Evolutionary conservation across 2,888 invertebrate genomes (phyloP), one percentile per base, ranked within the genome.

Genomic region (Nymphalis c-album): DNA sequence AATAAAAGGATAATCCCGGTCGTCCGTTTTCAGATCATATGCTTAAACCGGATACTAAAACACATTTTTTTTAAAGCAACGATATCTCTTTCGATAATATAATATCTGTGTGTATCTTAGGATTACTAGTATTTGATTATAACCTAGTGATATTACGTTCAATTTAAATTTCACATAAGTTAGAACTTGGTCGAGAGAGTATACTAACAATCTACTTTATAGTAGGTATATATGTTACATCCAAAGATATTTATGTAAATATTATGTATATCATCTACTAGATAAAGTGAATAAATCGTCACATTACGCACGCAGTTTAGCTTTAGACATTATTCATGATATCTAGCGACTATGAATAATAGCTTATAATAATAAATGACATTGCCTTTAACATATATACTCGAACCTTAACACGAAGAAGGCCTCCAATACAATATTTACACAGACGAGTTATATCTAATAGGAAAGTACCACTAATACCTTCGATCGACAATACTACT

Each of bases 341-440:
- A 31, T 6, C 26, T 31, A 31, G 26, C 26, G 26, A 31, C 26
- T 6, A 31, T 31, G 5, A 6, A 31, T 6, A 31, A 31, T 6
- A 5, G 26, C 26, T 6, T n/a, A n/a, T n/a, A 31, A 31, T 31
- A 31, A 31, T 31, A 6, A 31, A 31, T 31, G 26, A 5, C 26
- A 31, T 31, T 31, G 26, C 6, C 26, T 31, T 31, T 31, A 31
- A 31, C 26, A 31, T 62, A 71, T 62, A 18, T 60, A 80, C 73
- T 63, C 68, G 67, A 66, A 68, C 40, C 51, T 66, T 77, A 81
- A 88, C 76, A 80, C 82, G 84, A 85, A 85, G 84, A 91, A 91
- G 91, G 91, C 90, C 90, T 88, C 91, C 84, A 83, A 84, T 83
- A 86, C 75, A 86, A 79, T 85, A 85, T 85, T 74, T 86, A 88